Evolutionary conservation across 2,888 invertebrate genomes (phyloP).

Genomic region (Harpagoxenus sublaevis): DNA sequence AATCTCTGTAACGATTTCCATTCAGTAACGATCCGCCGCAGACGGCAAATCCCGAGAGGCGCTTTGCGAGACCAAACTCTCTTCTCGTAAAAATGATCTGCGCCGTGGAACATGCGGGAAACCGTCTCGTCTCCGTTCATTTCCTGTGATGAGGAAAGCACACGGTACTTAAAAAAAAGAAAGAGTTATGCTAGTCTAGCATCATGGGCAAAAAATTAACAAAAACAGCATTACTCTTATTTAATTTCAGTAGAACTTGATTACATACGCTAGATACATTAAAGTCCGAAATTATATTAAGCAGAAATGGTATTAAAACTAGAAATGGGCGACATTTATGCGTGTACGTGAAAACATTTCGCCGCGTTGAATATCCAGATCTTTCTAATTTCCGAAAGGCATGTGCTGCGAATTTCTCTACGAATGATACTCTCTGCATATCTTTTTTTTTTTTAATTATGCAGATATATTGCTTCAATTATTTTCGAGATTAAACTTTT

Average conservation of each 20-base stretch:
- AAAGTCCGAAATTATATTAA: conserved; percentile 13
- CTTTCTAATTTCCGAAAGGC: neutral
- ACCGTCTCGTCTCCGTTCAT: conserved; percentile 5
- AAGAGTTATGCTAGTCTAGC: conserved; percentile 13
- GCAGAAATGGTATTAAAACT: neutral
- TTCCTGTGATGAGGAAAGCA: neutral
- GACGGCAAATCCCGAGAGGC: conserved; percentile 47
- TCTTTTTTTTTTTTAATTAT: neutral
- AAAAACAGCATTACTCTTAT: conserved; percentile 26
- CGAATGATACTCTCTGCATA: too few relatives aligned
- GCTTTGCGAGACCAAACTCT: conserved; percentile 49
- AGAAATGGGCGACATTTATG: neutral
- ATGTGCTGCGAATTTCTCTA: neutral
- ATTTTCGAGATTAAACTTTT: conserved; percentile 12
- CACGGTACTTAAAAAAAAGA: neutral
- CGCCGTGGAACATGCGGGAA: conserved; percentile 29
- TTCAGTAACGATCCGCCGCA: conserved; percentile 53
- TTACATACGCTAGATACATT: neutral
- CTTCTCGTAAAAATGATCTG: conserved; percentile 47
- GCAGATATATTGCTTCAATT: neutral
- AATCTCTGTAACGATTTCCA: conserved; percentile 57
- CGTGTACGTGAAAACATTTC: conserved; percentile 12
- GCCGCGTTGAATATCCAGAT: conserved; percentile 3
- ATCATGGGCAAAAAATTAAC: neutral
- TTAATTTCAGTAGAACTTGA: conserved; percentile 26